These are phyloP conservation scores for Acanthacorydalis orientalis DNA, from an alignment of 2,888 invertebrate genomes.

Conservation along the genomic window DNA sequence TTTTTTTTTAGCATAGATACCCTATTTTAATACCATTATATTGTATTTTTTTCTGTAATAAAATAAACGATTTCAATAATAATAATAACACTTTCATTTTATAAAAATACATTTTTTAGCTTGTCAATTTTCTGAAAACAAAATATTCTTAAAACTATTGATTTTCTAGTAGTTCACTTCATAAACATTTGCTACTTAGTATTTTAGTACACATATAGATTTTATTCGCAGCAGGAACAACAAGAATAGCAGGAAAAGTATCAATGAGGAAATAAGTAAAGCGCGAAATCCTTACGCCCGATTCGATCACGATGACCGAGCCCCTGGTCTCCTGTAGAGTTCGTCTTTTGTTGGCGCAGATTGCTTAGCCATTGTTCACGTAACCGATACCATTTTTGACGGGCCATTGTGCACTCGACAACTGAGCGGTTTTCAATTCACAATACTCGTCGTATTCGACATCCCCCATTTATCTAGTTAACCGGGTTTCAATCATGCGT, in stretches of 20 bases:
- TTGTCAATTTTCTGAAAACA: too few relatives aligned
- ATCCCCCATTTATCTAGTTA: slow-evolving; percentile 19
- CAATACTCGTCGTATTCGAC: not conserved
- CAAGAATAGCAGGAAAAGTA: not conserved
- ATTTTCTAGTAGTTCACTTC: too few relatives aligned
- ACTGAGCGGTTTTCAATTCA: not conserved
- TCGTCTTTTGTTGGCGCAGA: slow-evolving; percentile 14
- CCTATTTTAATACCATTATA: too few relatives aligned
- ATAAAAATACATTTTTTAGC: too few relatives aligned
- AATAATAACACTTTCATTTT: too few relatives aligned
- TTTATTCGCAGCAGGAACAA: not conserved
- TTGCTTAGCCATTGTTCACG: slow-evolving; percentile 15
- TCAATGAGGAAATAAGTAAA: not conserved
- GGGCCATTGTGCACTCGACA: slow-evolving; percentile 14
- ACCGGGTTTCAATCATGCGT: slow-evolving; percentile 20
- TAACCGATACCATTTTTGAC: slow-evolving; percentile 15
- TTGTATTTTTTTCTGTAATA: too few relatives aligned
- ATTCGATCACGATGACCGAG: not conserved
- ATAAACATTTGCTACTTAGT: not conserved
- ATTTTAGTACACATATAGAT: not conserved
- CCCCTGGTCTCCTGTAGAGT: slow-evolving; percentile 9
- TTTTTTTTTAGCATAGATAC: too few relatives aligned
- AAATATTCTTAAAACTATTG: too few relatives aligned
- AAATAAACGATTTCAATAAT: too few relatives aligned
- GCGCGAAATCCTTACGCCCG: not conserved